Evolutionary conservation across 2,888 invertebrate species (phyloP), one percentile per base, ranked within the genome.

Genomic region (Amiota communis): DNA sequence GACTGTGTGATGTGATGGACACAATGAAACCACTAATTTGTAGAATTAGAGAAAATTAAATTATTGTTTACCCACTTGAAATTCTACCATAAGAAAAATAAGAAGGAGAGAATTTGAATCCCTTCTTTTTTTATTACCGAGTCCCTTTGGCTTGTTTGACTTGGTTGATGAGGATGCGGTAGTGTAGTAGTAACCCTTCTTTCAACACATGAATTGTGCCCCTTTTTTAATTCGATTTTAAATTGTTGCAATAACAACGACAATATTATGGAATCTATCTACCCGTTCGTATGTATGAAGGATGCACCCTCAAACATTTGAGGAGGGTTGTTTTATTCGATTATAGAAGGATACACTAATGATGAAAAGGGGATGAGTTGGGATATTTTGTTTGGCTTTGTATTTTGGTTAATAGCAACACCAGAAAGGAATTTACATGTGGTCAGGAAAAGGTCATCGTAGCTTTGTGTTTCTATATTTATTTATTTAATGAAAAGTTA

Each of bases 11-110:
- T 51, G 51, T 67, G 51, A 20, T 13, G 17, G 47, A 51, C 85
- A 84, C 82, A 87, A 88, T 87, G 86, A 89, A 87, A 86, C 89
- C 88, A 87, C 88, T 88, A 88, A 88, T 88, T 88, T 86, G 86
- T 84, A 83, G 84, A 86, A 83, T 88, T 88, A 85, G 83, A 84
- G 81, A 77, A 87, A 87, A 87, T 88, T 87, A 87, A 88, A 87
- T 87, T 88, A 88, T 86, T 88, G 87, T 87, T 87, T 88, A 88
- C 87, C 80, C 78, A 67, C 67, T 67, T 51, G 49, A 67, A 67
- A 13, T 15, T 49, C 49, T 48, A 51, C 53, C 3, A 36, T 6
- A 36, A 36, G 6, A 36, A 36, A 6, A 36, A 36, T 0, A 2
- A 36, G 6, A 36, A 17, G 15, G 2, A 61, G 61, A 36, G 11